phyloP scores from a whole-genome alignment of 2,113 vertebrate species.

The Maccullochella peelii region DNA sequence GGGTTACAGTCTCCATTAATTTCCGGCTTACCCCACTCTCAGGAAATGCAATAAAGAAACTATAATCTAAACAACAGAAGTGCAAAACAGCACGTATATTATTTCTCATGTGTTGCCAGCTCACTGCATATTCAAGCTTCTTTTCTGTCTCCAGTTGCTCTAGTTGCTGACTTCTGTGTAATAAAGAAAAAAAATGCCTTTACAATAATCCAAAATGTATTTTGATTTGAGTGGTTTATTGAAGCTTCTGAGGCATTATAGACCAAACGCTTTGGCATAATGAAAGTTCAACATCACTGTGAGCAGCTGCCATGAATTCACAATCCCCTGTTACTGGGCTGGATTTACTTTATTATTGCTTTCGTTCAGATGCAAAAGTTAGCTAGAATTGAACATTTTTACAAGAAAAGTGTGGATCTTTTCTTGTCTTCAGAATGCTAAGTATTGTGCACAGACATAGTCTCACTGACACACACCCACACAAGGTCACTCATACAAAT shows the following conservation, averaged over 20 bases:
- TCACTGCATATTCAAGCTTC: background rate
- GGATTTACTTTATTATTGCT: conserved; percentile 40
- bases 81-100: background rate
- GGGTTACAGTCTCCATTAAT: background rate
- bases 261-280: background rate
- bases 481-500: background rate
- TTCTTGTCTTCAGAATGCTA: background rate
- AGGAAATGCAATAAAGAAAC: background rate
- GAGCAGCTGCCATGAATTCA: conserved; percentile 27
- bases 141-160: background rate
- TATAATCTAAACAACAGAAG: background rate
- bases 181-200: background rate
- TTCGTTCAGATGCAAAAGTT: conserved; percentile 1
- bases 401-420: background rate
- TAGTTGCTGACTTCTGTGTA: background rate
- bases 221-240: conserved; percentile 31
- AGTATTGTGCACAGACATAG: background rate
- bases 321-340: background rate
- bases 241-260: conserved; percentile 27
- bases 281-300: conserved; percentile 31
- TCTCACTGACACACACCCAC: background rate
- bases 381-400: background rate
- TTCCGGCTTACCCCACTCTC: background rate
- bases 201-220: conserved; percentile 1
- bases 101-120: background rate